Evolutionary conservation across 2,888 invertebrate species (phyloP).

Genomic region (Cerceris rybyensis): DNA sequence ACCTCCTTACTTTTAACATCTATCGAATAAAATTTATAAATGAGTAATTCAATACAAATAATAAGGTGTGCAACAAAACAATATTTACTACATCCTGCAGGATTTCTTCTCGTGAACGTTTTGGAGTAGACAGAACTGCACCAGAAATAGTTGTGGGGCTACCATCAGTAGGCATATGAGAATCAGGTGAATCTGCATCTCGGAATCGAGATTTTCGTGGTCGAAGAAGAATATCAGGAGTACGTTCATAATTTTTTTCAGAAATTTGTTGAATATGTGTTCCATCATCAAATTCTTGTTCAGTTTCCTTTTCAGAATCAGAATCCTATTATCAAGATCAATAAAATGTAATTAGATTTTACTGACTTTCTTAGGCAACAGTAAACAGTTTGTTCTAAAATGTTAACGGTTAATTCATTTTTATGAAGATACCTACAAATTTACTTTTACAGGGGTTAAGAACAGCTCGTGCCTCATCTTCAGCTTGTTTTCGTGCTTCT

Average conservation of each 20-base stretch:
- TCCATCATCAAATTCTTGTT: constrained; percentile 71
- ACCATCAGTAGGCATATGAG: constrained; percentile 67
- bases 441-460: constrained; percentile 83
- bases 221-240: constrained; percentile 75
- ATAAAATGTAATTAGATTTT: background rate
- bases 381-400: background rate
- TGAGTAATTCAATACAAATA: background rate
- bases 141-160: constrained; percentile 68
- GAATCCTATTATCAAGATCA: constrained; percentile 76
- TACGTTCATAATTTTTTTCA: constrained; percentile 71
- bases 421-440: constrained; percentile 82
- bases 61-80: background rate
- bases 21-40: constrained; percentile 75
- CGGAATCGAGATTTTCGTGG: constrained; percentile 80
- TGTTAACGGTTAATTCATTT: background rate
- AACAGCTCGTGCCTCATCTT: constrained; percentile 83
- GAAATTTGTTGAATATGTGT: constrained; percentile 67
- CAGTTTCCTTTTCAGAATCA: constrained; percentile 81
- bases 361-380: background rate
- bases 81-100: constrained; percentile 86
- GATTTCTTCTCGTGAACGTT: constrained; percentile 85
- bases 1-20: constrained; percentile 94
- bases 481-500: constrained; percentile 83
- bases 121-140: constrained; percentile 56
- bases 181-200: constrained; percentile 79